Base-by-base conservation (phyloP, 2,888 invertebrate species). In the Leptothorax acervorum region DNA sequence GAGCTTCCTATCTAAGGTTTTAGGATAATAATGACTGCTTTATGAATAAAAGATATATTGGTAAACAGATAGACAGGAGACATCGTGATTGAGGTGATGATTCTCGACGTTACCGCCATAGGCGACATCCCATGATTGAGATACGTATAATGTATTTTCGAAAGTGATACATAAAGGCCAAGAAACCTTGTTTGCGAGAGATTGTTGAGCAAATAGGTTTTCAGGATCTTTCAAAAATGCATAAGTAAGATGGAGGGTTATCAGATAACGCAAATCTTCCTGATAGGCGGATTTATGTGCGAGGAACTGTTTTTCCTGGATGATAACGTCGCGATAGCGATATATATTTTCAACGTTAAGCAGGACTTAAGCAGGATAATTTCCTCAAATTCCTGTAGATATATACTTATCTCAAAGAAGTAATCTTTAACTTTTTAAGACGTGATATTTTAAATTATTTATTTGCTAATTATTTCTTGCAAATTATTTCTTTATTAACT, bases 31-130 rank as follows among this genome's bases (percentile, higher is more conserved):
- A 73, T 73, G 39, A 53, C n/a, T 42, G 73, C 35, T 28, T 31
- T 42, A 71, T 42, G 78, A 78, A 42, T 70, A 78, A 78, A 78
- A 78, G 53, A 78, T 78, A 42, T 53, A 55, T 78, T 39, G 74
- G 39, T 12, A 71, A 78, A 71, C 76, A 71, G 28, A 39, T 42
- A 53, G 73, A 73, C 42, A 18, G 53, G 28, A 70, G 53, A 73
- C 42, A 73, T 28, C 57, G n/a, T 65, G 66, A 74, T 65, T 65
- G 76, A 4, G 55, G n/a, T 55, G 73, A 71, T 73, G 75, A 76
- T 71, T 42, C 42, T 68, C 35, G 35, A 23, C 45, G n/a, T 76
- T 51, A 39, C 51, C 70, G 71, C 70, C 23, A 23, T 11, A 23
- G 71, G 39, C 75, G 51, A 68, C 23, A 70, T 68, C 11, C 15